A percentile compares a stretch with the other conserved stretches of the same genome.
These are phyloP conservation scores for Holacanthella duospinosa DNA, from an alignment of 2,888 invertebrate species.

Conservation along the genomic window DNA sequence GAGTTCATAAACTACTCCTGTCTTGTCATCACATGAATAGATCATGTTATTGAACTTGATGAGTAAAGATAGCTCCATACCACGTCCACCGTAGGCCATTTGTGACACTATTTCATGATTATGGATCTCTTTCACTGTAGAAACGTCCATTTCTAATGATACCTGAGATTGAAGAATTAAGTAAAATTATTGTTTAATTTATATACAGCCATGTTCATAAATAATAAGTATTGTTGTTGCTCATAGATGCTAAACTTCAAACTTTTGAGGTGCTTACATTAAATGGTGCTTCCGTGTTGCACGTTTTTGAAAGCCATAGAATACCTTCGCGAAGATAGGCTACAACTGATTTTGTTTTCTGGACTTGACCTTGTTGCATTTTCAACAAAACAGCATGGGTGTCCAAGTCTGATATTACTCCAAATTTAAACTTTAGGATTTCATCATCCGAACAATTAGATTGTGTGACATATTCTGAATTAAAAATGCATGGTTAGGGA, in stretches of 20 bases:
- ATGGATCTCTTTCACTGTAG: constrained; percentile 50
- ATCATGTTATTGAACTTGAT: constrained; percentile 82
- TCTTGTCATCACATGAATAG: constrained; percentile 85
- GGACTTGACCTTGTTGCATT: background rate
- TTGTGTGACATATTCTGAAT: too few species aligned
- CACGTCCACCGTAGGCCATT: constrained; percentile 71
- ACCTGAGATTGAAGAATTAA: constrained; percentile 40
- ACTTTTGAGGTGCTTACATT: too few species aligned
- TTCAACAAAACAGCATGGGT: background rate
- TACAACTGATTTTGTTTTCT: background rate
- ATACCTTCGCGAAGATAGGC: constrained; percentile 12
- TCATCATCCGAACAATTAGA: too few species aligned
- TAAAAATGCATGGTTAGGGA: too few species aligned
- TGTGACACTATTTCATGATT: constrained; percentile 46
- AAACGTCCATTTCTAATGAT: constrained; percentile 60
- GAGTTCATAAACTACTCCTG: constrained; percentile 67
- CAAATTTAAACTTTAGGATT: constrained; percentile 2
- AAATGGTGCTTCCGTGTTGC: constrained; percentile 20
- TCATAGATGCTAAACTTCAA: too few species aligned
- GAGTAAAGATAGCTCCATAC: constrained; percentile 94
- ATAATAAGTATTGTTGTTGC: too few species aligned
- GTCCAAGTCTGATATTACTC: constrained; percentile 1
- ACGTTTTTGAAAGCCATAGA: constrained; percentile 20
- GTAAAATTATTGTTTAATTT: too few species aligned
- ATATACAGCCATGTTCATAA: too few species aligned